These are phyloP conservation scores for Mantis religiosa DNA, from an alignment of 2,888 invertebrate species.

Conservation along the genomic window DNA sequence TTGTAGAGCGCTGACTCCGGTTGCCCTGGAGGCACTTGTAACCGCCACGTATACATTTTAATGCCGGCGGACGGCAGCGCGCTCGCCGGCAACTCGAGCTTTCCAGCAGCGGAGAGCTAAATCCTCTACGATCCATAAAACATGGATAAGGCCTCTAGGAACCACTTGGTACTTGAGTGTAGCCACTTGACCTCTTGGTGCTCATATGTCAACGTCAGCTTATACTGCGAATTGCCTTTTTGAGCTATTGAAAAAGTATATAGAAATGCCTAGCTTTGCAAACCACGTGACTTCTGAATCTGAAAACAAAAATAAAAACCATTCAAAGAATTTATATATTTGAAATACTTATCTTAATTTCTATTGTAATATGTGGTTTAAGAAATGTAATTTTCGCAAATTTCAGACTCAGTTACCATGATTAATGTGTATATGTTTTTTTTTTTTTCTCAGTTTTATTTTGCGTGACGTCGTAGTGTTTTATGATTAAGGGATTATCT, in stretches of 20 bases:
- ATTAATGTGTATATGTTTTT: too few relatives aligned
- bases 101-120: not conserved
- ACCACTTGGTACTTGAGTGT: not conserved
- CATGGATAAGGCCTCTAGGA: not conserved
- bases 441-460: too few relatives aligned
- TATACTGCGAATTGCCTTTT: not conserved
- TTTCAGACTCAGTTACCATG: too few relatives aligned
- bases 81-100: not conserved
- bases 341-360: too few relatives aligned
- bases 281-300: not conserved
- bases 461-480: too few relatives aligned
- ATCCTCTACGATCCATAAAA: not conserved
- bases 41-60: not conserved
- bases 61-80: not conserved
- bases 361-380: too few relatives aligned
- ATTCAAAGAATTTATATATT: too few relatives aligned
- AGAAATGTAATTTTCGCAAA: too few relatives aligned
- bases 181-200: not conserved
- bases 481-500: too few relatives aligned
- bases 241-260: not conserved
- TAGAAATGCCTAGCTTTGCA: not conserved
- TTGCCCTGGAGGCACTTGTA: not conserved
- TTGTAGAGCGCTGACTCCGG: not conserved
- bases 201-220: not conserved
- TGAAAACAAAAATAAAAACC: too few relatives aligned